Evolutionary conservation across 37 sponge, comb jelly and placozoan genomes (phyloP).

Genomic region (Crambe crambe): DNA sequence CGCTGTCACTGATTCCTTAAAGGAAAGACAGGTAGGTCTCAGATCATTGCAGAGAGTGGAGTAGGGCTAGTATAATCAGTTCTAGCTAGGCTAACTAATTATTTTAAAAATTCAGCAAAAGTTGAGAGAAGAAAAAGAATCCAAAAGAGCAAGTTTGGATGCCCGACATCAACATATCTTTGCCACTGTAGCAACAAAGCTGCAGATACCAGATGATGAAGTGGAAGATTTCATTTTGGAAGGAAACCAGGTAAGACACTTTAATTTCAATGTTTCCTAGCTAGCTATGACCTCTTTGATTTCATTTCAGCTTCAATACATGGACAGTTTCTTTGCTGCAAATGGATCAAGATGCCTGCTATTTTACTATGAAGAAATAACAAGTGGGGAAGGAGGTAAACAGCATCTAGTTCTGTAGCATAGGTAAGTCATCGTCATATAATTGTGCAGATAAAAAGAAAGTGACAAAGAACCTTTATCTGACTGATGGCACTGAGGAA

Average conservation of each 20-base stretch:
- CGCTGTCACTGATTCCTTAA: slow-evolving; percentile 25
- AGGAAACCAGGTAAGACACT: slow-evolving; percentile 67
- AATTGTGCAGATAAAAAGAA: slow-evolving; percentile 17
- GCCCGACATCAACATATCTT: slow-evolving; percentile 87
- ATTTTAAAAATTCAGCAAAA: slow-evolving; percentile 53
- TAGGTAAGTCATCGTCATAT: neutral
- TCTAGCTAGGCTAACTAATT: too few relatives aligned
- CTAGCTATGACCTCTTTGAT: slow-evolving; percentile 35
- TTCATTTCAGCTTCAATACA: slow-evolving; percentile 34
- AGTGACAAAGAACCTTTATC: slow-evolving; percentile 40
- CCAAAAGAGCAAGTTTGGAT: slow-evolving; percentile 83
- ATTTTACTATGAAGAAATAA: slow-evolving; percentile 55
- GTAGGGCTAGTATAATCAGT: neutral
- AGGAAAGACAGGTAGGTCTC: slow-evolving; percentile 62
- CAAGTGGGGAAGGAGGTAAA: neutral
- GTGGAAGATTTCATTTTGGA: slow-evolving; percentile 89
- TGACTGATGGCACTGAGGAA: slow-evolving; percentile 82
- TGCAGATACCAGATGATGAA: slow-evolving; percentile 68
- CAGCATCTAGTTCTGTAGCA: neutral
- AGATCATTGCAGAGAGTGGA: neutral
- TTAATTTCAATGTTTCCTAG: slow-evolving; percentile 14
- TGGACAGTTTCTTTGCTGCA: slow-evolving; percentile 73
- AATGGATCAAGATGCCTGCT: slow-evolving; percentile 59
- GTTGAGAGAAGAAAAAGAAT: slow-evolving; percentile 81
- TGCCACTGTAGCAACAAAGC: slow-evolving; percentile 68